Conservation (phyloP, 2,797 vertebrate genomes). For the Rallus crepitans region DNA sequence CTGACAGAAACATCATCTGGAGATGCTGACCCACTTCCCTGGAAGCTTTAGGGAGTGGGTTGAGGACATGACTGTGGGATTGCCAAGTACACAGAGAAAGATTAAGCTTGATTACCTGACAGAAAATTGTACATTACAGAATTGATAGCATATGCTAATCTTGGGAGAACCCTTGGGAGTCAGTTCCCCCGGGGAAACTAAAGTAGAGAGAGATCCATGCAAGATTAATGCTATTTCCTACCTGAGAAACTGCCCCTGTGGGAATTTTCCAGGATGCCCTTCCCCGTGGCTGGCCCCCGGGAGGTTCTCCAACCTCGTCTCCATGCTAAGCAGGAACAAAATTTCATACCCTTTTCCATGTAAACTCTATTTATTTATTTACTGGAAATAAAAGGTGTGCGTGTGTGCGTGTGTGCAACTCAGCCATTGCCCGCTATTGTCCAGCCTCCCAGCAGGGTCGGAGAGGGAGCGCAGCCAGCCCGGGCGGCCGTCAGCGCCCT, state of each 20-base stretch:
- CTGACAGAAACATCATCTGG: not conserved
- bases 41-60: not conserved
- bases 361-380: not conserved
- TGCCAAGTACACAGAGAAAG: not conserved
- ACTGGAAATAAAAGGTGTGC: not conserved
- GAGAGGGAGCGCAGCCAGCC: not conserved
- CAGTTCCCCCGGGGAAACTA: not conserved
- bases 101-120: not conserved
- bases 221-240: not conserved
- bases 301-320: not conserved
- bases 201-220: not conserved
- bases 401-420: too few species aligned
- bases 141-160: not conserved
- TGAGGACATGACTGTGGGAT: not conserved
- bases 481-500: not conserved
- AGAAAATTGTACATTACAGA: not conserved
- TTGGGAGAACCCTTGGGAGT: not conserved
- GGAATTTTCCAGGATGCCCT: not conserved
- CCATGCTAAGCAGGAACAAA: not conserved
- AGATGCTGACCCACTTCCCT: constrained; percentile 46
- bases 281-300: not conserved
- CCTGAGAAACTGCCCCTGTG: not conserved
- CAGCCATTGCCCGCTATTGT: not conserved
- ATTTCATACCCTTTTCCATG: not conserved
- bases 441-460: not conserved